Base-by-base conservation (phyloP, 2,888 invertebrate species). In the Hyposoter didymator region DNA sequence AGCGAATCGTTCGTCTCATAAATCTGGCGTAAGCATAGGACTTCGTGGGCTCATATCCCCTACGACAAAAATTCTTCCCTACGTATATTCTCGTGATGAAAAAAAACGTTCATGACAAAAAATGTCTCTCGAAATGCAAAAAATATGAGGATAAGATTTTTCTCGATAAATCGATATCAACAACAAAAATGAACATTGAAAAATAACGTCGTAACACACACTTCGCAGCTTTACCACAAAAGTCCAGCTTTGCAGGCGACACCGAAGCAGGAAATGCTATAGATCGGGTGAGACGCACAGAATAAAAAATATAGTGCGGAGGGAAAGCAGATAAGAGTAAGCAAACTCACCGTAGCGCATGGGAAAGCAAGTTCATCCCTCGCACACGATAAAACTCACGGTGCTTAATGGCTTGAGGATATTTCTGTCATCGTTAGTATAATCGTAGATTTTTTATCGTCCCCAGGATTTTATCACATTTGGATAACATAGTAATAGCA, bases 341-440 rank as follows among this genome's bases (percentile, higher is more conserved):
- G 35, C 43, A 22, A 67, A 67, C 67, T 22, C 10, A 22, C n/a
- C 17, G 32, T 49, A 35, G 32, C 17, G 32, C 17, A 49, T 70
- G 73, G 66, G 17, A 43, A 73, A 66, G 72, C 59, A 35, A 76
- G 49, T 52, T 49, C 73, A 64, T 84, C 49, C 49, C 43, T 43
- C 69, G 69, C 43, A 39, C 74, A 39, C 74, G 62, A 79, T 84
- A 79, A 79, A 80, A 59, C 79, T 75, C 64, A 35, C 75, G 19
- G 43, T 43, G 70, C 70, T 79, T 75, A 75, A 80, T 80, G 79
- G 75, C 75, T 70, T 62, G 62, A 70, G 39, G 75, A 62, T 72
- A 66, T 79, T 75, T 76, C 52, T 76, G 79, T 55, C 75, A 69
- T 70, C 75, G 70, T 80, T 80, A 70, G 55, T 45, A 39, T 78